Percentiles rank a stretch among this genome's conserved stretches.
Conservation (phyloP, 2,113 vertebrate genomes). For the Psephotus haematonotus region DNA sequence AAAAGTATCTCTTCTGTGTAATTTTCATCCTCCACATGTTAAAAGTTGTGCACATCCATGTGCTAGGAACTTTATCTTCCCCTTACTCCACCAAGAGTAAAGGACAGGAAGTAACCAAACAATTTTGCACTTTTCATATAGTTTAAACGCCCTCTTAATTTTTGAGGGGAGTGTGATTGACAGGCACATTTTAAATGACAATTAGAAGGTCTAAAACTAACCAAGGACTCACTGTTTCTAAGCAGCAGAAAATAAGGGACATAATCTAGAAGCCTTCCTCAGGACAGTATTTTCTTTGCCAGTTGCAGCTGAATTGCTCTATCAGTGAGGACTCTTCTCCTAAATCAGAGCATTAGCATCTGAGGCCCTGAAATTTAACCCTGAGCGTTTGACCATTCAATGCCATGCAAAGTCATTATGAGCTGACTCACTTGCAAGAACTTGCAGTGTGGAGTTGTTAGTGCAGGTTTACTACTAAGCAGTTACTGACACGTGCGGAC, state of each 20-base stretch:
- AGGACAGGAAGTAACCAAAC: neutral
- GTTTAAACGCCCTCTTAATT: neutral
- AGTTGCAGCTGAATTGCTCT: neutral
- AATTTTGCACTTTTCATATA: neutral
- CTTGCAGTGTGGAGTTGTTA: neutral
- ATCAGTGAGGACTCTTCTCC: neutral
- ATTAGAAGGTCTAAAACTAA: neutral
- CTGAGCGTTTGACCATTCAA: neutral
- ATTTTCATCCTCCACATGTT: neutral
- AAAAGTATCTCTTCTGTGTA: neutral
- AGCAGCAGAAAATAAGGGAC: neutral
- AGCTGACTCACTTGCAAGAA: neutral
- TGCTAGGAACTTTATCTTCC: neutral
- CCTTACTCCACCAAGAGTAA: neutral
- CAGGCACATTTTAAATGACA: neutral
- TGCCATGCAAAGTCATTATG: neutral
- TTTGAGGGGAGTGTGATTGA: neutral
- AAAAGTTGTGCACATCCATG: accelerated
- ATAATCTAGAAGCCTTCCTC: neutral
- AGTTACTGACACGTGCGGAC: neutral
- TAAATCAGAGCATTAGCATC: neutral
- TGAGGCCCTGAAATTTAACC: neutral
- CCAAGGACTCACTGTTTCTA: neutral
- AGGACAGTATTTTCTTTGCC: neutral
- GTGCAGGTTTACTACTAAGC: neutral